Conservation (phyloP, 1,140 invertebrate genomes). For the Galendromus occidentalis region DNA sequence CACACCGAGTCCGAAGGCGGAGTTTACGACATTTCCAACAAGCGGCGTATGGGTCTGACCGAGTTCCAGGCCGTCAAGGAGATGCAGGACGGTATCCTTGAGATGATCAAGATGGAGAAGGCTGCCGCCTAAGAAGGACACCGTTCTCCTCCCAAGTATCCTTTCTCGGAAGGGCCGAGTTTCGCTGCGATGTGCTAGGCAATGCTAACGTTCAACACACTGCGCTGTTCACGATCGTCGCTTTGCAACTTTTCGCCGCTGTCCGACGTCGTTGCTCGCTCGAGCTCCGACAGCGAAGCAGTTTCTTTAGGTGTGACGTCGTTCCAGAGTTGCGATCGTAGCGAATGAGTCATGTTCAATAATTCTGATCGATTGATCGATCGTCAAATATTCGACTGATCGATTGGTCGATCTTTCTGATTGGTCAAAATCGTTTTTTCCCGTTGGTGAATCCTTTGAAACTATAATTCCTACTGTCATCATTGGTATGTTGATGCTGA, state of each 20-base stretch:
- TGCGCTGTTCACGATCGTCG: neutral
- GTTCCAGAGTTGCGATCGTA: neutral
- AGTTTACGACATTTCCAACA: constrained; percentile 53
- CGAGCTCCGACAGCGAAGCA: neutral
- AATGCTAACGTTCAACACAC: neutral
- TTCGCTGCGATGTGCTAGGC: neutral
- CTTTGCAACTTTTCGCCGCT: neutral
- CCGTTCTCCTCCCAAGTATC: neutral
- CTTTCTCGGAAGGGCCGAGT: neutral
- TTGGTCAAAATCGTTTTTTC: too few relatives aligned
- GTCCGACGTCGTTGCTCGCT: too few relatives aligned
- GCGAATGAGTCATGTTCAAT: too few relatives aligned
- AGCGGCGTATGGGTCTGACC: constrained; percentile 32
- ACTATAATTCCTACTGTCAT: too few relatives aligned
- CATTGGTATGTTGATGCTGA: too few relatives aligned
- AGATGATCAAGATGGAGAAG: constrained; percentile 71
- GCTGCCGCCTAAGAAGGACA: constrained; percentile 20
- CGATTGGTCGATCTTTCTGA: too few relatives aligned
- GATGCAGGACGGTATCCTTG: constrained; percentile 55
- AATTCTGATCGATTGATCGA: too few relatives aligned
- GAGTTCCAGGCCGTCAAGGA: constrained; percentile 45
- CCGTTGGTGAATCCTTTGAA: too few relatives aligned
- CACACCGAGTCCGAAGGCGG: constrained; percentile 83
- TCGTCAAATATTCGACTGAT: too few relatives aligned
- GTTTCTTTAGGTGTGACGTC: neutral